Evolutionary conservation across 1,140 invertebrate genomes (phyloP).

Genomic region (Pteromalus puparum): DNA sequence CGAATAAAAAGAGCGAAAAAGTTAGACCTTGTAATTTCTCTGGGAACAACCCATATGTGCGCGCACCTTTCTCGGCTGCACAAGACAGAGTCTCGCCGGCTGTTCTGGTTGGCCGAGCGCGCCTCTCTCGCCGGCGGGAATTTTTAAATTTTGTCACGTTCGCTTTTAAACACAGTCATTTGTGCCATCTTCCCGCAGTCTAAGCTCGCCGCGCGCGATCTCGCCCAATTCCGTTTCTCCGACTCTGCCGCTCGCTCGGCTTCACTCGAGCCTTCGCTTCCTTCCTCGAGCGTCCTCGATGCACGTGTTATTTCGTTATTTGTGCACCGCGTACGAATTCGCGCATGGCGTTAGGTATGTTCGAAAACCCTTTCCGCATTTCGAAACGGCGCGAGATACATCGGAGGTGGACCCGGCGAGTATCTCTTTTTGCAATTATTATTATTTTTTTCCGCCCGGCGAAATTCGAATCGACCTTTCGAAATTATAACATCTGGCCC

Average conservation of each 20-base stretch:
- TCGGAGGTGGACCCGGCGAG: constrained; percentile 43
- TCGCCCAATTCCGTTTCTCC: constrained; percentile 61
- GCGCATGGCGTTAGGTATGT: too few species aligned
- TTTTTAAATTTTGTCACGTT: constrained; percentile 77
- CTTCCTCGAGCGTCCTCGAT: constrained; percentile 26
- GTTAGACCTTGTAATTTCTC: constrained; percentile 5
- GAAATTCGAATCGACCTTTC: constrained; percentile 65
- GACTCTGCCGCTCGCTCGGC: constrained; percentile 45
- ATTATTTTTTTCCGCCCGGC: constrained; percentile 44
- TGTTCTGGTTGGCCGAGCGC: constrained; percentile 51
- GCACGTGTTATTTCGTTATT: too few species aligned
- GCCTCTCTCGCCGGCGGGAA: constrained; percentile 53
- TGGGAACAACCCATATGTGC: constrained; percentile 25
- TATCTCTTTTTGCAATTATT: constrained; percentile 59
- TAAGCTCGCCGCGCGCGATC: constrained; percentile 60
- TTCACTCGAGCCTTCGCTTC: constrained; percentile 26
- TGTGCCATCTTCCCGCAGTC: constrained; percentile 66
- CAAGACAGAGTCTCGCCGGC: constrained; percentile 47
- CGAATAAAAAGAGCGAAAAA: not conserved
- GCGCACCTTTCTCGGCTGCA: constrained; percentile 1
- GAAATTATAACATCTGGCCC: constrained; percentile 74
- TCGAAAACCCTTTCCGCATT: constrained; percentile 48
- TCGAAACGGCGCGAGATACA: constrained; percentile 33
- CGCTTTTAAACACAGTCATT: constrained; percentile 76
- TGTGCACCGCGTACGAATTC: too few species aligned